These are phyloP conservation scores for Abrostola triplasia DNA, from an alignment of 2,888 invertebrate species.

Conservation along the genomic window DNA sequence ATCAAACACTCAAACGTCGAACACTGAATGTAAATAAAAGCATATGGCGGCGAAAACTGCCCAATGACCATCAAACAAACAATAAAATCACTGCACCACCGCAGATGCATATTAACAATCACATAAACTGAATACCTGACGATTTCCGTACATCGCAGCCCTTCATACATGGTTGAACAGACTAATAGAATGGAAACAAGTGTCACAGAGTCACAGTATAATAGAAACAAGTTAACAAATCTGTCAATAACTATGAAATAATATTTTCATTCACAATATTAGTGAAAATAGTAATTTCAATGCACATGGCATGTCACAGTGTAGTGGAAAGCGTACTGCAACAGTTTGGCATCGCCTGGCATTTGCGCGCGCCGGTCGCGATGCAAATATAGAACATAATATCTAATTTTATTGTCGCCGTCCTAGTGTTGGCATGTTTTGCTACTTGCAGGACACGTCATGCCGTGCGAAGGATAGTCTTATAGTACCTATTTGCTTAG, in stretches of 20 bases:
- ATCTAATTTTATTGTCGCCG: slow-evolving; percentile 64
- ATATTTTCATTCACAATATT: no score
- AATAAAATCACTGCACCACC: slow-evolving; percentile 28
- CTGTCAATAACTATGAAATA: neutral
- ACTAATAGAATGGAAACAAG: slow-evolving; percentile 4
- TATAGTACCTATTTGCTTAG: neutral
- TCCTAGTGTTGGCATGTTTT: slow-evolving; percentile 29
- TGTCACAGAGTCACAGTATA: slow-evolving; percentile 9
- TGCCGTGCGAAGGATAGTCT: slow-evolving; percentile 13
- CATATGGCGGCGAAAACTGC: slow-evolving; percentile 15
- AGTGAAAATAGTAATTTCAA: slow-evolving; percentile 12
- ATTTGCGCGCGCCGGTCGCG: slow-evolving; percentile 62
- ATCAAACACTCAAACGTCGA: slow-evolving; percentile 1
- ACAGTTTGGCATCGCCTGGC: slow-evolving; percentile 60
- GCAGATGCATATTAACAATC: slow-evolving; percentile 7
- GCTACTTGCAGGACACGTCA: slow-evolving; percentile 47
- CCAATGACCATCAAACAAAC: slow-evolving; percentile 35
- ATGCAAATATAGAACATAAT: slow-evolving; percentile 72
- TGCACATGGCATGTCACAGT: slow-evolving; percentile 36
- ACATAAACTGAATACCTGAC: slow-evolving; percentile 55
- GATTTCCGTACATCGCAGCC: slow-evolving; percentile 62
- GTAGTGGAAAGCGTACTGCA: slow-evolving; percentile 29
- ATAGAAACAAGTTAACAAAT: neutral
- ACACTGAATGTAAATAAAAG: slow-evolving; percentile 29
- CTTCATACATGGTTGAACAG: slow-evolving; percentile 65